Evolutionary conservation across 2,888 invertebrate genomes (phyloP).

Genomic region (Drosophila lutescens): DNA sequence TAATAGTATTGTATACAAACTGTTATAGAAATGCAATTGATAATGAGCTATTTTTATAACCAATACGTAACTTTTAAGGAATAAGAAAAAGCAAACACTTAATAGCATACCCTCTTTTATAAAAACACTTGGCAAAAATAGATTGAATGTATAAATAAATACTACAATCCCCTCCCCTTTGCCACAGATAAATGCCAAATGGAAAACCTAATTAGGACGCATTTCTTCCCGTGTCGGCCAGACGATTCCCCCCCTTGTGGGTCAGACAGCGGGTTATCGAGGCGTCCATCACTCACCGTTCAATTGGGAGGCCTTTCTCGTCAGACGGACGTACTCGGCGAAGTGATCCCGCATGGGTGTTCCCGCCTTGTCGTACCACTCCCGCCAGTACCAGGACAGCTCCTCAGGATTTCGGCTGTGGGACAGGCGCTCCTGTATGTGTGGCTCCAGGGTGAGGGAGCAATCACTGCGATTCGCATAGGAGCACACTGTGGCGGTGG

Average conservation of each 20-base stretch:
- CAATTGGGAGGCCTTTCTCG: slow-evolving; percentile 89
- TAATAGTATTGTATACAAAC: slow-evolving; percentile 12
- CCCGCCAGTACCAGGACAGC: slow-evolving; percentile 90
- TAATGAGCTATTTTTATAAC: slow-evolving; percentile 9
- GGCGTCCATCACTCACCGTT: slow-evolving; percentile 86
- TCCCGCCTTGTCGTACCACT: slow-evolving; percentile 91
- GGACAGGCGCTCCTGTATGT: slow-evolving; percentile 87
- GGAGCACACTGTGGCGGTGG: slow-evolving; percentile 90
- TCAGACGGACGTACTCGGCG: slow-evolving; percentile 87
- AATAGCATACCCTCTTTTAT: too few species aligned
- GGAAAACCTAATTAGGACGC: slow-evolving; percentile 5
- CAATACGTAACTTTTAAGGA: too few species aligned
- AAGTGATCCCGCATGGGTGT: slow-evolving; percentile 87
- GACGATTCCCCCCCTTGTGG: background rate
- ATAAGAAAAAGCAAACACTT: too few species aligned
- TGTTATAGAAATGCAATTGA: background rate
- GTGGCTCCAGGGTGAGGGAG: slow-evolving; percentile 89
- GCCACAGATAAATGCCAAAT: background rate
- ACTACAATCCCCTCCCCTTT: too few species aligned
- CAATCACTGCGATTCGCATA: slow-evolving; percentile 87
- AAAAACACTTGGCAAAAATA: background rate
- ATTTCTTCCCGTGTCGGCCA: slow-evolving; percentile 2
- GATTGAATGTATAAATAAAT: background rate
- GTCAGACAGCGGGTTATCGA: slow-evolving; percentile 40
- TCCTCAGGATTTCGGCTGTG: slow-evolving; percentile 90